These are phyloP conservation scores for Siniperca knerii DNA, from an alignment of 2,113 vertebrate species.

Conservation along the genomic window DNA sequence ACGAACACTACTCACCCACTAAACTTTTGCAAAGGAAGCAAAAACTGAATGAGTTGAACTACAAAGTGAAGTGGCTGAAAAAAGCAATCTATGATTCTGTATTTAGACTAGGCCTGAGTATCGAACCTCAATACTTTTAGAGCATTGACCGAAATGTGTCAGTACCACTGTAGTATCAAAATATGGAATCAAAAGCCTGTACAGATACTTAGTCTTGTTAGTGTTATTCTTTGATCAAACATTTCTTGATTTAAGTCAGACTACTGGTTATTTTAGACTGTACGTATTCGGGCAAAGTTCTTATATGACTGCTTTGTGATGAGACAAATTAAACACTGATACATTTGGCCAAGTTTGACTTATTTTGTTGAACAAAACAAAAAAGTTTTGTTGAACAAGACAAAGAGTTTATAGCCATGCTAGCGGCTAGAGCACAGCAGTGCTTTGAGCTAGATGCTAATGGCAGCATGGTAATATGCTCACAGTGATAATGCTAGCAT, in stretches of 20 bases:
- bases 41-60: conserved; percentile 41
- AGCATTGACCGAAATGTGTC: conserved; percentile 9
- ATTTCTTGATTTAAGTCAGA: not conserved
- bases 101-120: conserved; percentile 1
- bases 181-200: not conserved
- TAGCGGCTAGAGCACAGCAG: no score
- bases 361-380: not conserved
- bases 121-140: not conserved
- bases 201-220: not conserved
- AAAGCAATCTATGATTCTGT: not conserved
- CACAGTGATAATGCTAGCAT: no score
- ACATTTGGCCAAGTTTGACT: not conserved
- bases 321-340: not conserved
- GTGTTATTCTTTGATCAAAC: not conserved
- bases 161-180: not conserved
- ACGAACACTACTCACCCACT: conserved; percentile 16
- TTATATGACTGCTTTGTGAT: not conserved
- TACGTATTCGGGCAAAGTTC: not conserved
- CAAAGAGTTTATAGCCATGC: no score
- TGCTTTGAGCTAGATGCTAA: no score
- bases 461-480: no score
- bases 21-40: conserved; percentile 13
- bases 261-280: no score
- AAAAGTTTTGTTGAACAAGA: not conserved
- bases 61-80: conserved; percentile 12